Conservation (phyloP, 2,797 vertebrate species). For the Carcharodon carcharias region DNA sequence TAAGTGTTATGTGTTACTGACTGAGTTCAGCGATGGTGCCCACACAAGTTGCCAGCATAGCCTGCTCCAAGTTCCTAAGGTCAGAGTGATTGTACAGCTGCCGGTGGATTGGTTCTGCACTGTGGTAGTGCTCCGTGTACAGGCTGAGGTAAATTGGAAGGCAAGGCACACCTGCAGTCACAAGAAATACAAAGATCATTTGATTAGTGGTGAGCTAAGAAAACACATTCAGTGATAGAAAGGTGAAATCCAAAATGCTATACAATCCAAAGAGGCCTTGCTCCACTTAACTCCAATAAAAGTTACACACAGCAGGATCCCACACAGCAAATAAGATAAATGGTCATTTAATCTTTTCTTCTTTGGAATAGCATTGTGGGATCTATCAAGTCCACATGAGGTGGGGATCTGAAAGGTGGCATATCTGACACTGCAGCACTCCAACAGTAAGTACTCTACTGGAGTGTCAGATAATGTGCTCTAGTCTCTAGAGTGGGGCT, state of each 20-base stretch:
- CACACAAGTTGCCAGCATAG: slow-evolving; percentile 33
- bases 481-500: neutral
- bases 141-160: slow-evolving; percentile 26
- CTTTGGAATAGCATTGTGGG: neutral
- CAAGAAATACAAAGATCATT: neutral
- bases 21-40: slow-evolving; percentile 39
- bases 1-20: neutral
- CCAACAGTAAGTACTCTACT: too few relatives aligned
- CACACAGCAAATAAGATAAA: neutral
- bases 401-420: neutral
- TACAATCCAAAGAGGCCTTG: neutral
- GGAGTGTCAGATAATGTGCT: neutral
- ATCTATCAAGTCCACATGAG: neutral
- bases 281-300: neutral
- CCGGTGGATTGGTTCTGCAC: neutral
- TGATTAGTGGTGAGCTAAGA: neutral
- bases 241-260: neutral
- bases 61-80: slow-evolving; percentile 36
- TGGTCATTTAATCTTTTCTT: neutral
- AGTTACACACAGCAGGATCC: neutral
- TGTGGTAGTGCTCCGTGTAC: neutral
- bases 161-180: slow-evolving; percentile 20
- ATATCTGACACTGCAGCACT: neutral
- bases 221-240: neutral
- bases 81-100: neutral